Evolutionary conservation across 1,140 invertebrate genomes (phyloP).

Genomic region (Drosophila arizonae): DNA sequence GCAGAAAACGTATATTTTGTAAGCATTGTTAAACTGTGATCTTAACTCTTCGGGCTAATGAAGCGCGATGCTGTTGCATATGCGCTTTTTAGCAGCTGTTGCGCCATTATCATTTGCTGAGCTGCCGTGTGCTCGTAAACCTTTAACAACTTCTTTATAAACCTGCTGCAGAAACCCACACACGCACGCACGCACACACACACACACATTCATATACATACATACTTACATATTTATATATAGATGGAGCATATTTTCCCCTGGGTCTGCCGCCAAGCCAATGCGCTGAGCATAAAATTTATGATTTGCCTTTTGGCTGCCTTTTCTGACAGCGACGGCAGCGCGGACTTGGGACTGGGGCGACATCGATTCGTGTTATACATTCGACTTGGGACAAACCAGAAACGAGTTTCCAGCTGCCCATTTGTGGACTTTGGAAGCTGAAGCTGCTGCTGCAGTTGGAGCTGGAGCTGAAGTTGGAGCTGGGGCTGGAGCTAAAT

Average conservation of each 20-base stretch:
- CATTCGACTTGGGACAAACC: slow-evolving; percentile 39
- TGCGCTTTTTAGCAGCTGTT: slow-evolving; percentile 38
- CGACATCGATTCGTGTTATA: slow-evolving; percentile 50
- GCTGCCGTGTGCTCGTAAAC: slow-evolving; percentile 48
- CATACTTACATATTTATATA: slow-evolving; percentile 2
- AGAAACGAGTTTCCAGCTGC: slow-evolving; percentile 56
- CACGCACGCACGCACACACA: neutral
- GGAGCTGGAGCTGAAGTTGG: slow-evolving; percentile 16
- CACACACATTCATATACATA: neutral
- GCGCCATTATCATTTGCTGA: slow-evolving; percentile 35
- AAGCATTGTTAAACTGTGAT: slow-evolving; percentile 31
- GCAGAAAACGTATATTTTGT: slow-evolving; percentile 16
- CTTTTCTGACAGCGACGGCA: slow-evolving; percentile 38
- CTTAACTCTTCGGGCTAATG: slow-evolving; percentile 32
- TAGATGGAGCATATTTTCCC: slow-evolving; percentile 18
- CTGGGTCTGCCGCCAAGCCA: slow-evolving; percentile 35
- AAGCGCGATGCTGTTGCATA: slow-evolving; percentile 16
- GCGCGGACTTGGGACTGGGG: slow-evolving; percentile 33
- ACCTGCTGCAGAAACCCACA: slow-evolving; percentile 28
- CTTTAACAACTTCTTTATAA: slow-evolving; percentile 63
- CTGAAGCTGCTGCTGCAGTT: neutral
- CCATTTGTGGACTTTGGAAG: slow-evolving; percentile 60
- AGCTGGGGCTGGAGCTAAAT: slow-evolving; percentile 14
- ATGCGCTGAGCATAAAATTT: slow-evolving; percentile 70
- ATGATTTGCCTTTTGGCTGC: slow-evolving; percentile 71